phyloP scores from a whole-genome alignment of 2,797 vertebrate genomes.

The Gallirallus australis region DNA sequence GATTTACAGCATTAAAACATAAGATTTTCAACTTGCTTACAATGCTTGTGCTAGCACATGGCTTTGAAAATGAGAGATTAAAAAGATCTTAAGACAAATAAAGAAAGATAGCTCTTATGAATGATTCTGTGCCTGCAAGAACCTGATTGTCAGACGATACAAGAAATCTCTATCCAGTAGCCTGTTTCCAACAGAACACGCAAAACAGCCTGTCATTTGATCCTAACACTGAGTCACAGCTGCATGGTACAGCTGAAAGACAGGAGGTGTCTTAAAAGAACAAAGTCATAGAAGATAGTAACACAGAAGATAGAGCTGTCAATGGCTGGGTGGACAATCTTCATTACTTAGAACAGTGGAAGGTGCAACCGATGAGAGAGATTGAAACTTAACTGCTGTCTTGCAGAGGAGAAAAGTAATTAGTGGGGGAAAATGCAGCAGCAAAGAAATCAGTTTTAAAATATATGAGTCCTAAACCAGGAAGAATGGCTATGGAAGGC shows the following conservation, averaged over 20 bases:
- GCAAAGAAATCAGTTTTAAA: neutral
- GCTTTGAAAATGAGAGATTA: neutral
- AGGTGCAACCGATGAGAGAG: neutral
- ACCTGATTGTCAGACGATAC: neutral
- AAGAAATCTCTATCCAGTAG: neutral
- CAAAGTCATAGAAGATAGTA: neutral
- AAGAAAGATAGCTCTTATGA: neutral
- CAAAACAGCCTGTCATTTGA: neutral
- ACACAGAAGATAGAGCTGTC: rapidly evolving
- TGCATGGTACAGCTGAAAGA: neutral
- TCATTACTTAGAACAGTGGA: neutral
- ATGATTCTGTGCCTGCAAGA: neutral
- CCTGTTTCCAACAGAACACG: neutral
- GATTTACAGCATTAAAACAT: neutral
- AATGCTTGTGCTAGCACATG: neutral
- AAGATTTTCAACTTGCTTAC: neutral
- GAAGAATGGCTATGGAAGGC: neutral
- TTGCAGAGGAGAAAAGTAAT: neutral
- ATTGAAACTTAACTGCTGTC: neutral
- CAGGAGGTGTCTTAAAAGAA: neutral
- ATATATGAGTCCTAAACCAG: neutral
- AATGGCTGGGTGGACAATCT: neutral
- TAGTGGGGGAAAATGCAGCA: neutral
- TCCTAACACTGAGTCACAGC: neutral
- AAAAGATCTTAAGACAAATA: neutral